Conservation (phyloP, 2,888 invertebrate genomes). For the Dastarcus helophoroides region DNA sequence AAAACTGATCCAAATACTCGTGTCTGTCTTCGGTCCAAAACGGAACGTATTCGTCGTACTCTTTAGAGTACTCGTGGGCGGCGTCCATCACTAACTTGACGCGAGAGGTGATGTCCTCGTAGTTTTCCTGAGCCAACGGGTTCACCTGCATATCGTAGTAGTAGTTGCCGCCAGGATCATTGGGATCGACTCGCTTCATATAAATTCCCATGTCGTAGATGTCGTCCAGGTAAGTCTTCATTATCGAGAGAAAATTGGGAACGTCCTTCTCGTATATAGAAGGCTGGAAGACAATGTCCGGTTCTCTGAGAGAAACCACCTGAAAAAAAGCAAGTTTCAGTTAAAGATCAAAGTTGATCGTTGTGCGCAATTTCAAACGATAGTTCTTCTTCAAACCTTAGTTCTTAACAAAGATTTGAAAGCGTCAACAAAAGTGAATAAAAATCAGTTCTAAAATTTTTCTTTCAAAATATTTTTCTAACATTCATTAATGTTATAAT, state of each 20-base stretch:
- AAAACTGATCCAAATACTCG: slow-evolving; percentile 63
- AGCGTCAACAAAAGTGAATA: too few species aligned
- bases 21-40: slow-evolving; percentile 73
- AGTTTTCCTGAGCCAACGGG: slow-evolving; percentile 46
- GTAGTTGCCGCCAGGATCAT: slow-evolving; percentile 16
- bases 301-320: too few species aligned
- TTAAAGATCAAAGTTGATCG: too few species aligned
- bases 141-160: slow-evolving; percentile 46
- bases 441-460: too few species aligned
- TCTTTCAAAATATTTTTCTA: too few species aligned
- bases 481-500: too few species aligned
- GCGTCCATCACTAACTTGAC: slow-evolving; percentile 30
- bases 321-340: too few species aligned
- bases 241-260: slow-evolving; percentile 54
- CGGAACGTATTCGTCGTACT: slow-evolving; percentile 58
- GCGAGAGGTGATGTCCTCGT: slow-evolving; percentile 41
- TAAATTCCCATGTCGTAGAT: slow-evolving; percentile 64
- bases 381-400: too few species aligned
- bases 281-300: slow-evolving; percentile 62
- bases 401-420: too few species aligned
- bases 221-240: slow-evolving; percentile 62
- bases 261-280: slow-evolving; percentile 55
- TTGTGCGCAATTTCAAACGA: too few species aligned
- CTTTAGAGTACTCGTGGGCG: slow-evolving; percentile 34
- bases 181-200: slow-evolving; percentile 49